These are phyloP conservation scores for Pyrgus malvae DNA, from an alignment of 2,888 invertebrate species.

Conservation along the genomic window DNA sequence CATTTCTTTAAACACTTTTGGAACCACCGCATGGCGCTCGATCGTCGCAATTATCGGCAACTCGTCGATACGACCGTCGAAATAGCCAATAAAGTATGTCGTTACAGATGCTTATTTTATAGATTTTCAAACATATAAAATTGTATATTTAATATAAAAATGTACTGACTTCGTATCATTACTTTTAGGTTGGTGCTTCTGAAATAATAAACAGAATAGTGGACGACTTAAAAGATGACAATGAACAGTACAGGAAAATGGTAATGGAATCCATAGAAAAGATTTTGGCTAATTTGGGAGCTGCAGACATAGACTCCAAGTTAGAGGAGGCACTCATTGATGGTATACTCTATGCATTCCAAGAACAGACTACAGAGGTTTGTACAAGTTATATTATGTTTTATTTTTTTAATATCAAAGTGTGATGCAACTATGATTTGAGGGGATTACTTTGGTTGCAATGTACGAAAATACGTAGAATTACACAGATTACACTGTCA, in stretches of 20 bases:
- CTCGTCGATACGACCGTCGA: conserved; percentile 99
- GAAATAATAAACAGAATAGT: conserved; percentile 99
- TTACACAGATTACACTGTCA: too few species aligned
- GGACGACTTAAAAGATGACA: conserved; percentile 99
- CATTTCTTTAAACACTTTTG: conserved; percentile 99
- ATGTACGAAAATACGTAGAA: too few species aligned
- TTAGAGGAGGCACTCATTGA: conserved; percentile 99
- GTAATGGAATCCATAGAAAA: conserved; percentile 99
- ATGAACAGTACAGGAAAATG: conserved; percentile 99
- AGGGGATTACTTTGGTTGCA: too few species aligned
- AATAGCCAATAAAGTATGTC: conserved; percentile 94
- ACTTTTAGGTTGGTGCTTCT: conserved; percentile 92
- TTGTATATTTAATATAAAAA: background rate
- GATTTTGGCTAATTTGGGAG: conserved; percentile 98
- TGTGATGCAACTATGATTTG: too few species aligned
- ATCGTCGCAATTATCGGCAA: conserved; percentile 98
- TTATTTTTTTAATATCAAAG: background rate
- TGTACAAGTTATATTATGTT: conserved; percentile 24
- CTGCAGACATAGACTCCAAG: conserved; percentile 98
- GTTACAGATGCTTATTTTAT: background rate
- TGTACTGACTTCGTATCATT: background rate
- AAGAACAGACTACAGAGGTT: conserved; percentile 99
- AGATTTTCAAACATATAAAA: background rate
- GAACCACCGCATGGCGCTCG: conserved; percentile 99
- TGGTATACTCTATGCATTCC: conserved; percentile 99